Evolutionary conservation across 1,140 invertebrate genomes (phyloP), one percentile per base, ranked within the genome.

Genomic region (Cepaea nemoralis): DNA sequence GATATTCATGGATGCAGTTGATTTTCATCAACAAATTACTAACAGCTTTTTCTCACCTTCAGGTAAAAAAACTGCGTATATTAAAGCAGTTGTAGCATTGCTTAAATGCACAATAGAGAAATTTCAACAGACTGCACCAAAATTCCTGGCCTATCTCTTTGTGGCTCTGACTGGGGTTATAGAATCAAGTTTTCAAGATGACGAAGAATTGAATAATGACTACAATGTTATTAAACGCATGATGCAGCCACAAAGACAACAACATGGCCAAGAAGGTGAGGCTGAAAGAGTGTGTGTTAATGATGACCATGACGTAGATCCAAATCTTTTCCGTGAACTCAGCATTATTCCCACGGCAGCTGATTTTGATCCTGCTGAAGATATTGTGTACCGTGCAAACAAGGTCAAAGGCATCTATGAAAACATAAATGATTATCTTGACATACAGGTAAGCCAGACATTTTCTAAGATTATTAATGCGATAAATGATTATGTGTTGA

Each of bases 391-490:
- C 16, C 90, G 93, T 3, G 90, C 92, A 19, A 95, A 95, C 87
- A 93, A 94, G 63, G 87, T 93, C 0, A 84, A 93, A 42, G 95
- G 94, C 2, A 86, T 90, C 0, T 96, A 95, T 88, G 84, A 90
- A 10, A 90, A 93, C 87, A 91, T 94, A 0, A 92, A 95, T 39
- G 93, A 96, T 84, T 97, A 97, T 87, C 89, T 97, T 19, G 95
- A 96, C 86, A 92, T 94, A 0, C 77, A 78, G 77, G 77, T 78
- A 66, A 22, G 50, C 50, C n/a, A n/a, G n/a, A n/a, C n/a, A n/a
- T n/a, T n/a, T n/a, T n/a, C n/a, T n/a, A n/a, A n/a, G n/a, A n/a
- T n/a, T n/a, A n/a, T n/a, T n/a, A n/a, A n/a, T n/a, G n/a, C n/a
- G n/a, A n/a, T n/a, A n/a, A n/a, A n/a, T n/a, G n/a, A n/a, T n/a